Conservation (phyloP, 2,113 vertebrate genomes). For the Elachura formosa region DNA sequence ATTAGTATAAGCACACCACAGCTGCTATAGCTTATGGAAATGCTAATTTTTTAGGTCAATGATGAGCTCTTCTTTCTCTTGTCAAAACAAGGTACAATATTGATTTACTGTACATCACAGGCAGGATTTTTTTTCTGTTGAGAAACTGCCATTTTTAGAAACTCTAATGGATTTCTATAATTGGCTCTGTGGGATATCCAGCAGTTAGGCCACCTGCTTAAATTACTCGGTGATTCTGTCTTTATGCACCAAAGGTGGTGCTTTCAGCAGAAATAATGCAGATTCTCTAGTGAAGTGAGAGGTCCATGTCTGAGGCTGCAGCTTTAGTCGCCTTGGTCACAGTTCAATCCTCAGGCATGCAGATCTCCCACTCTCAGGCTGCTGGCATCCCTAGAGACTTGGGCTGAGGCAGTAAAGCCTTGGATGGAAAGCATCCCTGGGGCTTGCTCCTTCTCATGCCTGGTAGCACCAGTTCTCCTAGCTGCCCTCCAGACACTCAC, state of each 20-base stretch:
- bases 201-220: neutral
- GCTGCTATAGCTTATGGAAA: neutral
- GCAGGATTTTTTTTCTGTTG: neutral
- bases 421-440: neutral
- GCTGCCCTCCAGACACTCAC: fast-evolving
- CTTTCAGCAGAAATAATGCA: neutral
- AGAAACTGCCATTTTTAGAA: neutral
- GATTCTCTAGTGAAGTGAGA: neutral
- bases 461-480: neutral
- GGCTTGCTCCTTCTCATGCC: neutral
- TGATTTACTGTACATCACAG: neutral
- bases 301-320: neutral
- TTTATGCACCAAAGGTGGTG: neutral
- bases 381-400: neutral
- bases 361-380: fast-evolving
- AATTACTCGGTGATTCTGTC: neutral
- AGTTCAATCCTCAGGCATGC: neutral
- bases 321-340: neutral
- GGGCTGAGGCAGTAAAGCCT: neutral
- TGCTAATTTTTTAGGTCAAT: neutral
- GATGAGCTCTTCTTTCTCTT: neutral
- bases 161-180: neutral
- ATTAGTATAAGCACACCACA: neutral
- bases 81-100: neutral
- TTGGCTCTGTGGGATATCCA: neutral